These are phyloP conservation scores for Archocentrus centrarchus DNA, from an alignment of 2,113 vertebrate genomes.

Conservation along the genomic window DNA sequence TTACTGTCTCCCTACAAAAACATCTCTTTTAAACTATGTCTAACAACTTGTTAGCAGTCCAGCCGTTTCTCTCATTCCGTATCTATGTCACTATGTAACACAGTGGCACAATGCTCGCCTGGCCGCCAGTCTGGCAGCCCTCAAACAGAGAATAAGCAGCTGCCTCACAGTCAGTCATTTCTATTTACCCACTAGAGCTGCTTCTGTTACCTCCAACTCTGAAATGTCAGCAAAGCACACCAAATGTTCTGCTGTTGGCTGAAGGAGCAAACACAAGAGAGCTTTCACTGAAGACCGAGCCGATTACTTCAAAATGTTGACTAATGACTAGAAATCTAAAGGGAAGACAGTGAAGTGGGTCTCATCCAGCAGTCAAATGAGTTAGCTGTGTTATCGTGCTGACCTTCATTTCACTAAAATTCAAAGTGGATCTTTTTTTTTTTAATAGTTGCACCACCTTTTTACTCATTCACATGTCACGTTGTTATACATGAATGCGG, in stretches of 20 bases:
- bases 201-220: conserved; percentile 9
- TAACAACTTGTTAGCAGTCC: not conserved
- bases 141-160: conserved; percentile 6
- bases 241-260: conserved; percentile 11
- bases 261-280: not conserved
- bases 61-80: not conserved
- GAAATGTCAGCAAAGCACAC: conserved; percentile 1
- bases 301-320: not conserved
- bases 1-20: not conserved
- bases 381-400: too few species aligned
- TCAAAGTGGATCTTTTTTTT: not conserved
- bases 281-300: not conserved
- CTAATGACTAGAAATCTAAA: not conserved
- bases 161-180: not conserved
- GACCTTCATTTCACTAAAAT: too few species aligned
- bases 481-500: too few species aligned
- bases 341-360: not conserved
- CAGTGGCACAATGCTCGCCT: not conserved
- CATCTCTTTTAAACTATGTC: not conserved
- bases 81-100: not conserved
- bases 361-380: too few species aligned
- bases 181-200: conserved; percentile 5
- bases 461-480: not conserved
- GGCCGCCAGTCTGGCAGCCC: not conserved
- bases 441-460: not conserved